Evolutionary conservation across 2,888 invertebrate species (phyloP), one percentile per base, ranked within the genome.

Genomic region (Philhelius pedissequus): DNA sequence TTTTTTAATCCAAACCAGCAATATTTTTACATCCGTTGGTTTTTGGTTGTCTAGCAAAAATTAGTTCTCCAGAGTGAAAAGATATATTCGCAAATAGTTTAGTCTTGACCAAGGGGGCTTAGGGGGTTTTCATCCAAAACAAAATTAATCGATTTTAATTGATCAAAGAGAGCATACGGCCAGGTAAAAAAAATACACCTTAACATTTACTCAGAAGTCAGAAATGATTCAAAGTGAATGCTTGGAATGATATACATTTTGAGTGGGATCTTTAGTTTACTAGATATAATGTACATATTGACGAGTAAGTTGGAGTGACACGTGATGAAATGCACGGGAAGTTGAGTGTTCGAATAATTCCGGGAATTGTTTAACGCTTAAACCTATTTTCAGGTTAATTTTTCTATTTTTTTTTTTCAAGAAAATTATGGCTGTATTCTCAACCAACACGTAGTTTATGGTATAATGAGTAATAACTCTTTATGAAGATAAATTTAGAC

Each of bases 141-240:
- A 75, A 75, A 75, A 79, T 66, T 66, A 70, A 70, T 79, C 70
- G 78, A 74, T 79, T 66, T 62, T 38, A 68, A 70, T 70, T 79
- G 79, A 84, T 84, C 79, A 84, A 84, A 84, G 83, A 74, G 79
- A 83, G 79, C 74, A 52, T n/a, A n/a, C 69, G 83, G 75, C 70
- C 74, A 83, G 83, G 79, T 84, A 70, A 69, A 78, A 70, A 70
- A 15, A 38, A 68, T 40, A 62, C 68, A 54, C 70, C 83, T 75
- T 66, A n/a, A 75, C 69, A 79, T 43, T 40, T n/a, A n/a, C n/a
- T n/a, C n/a, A n/a, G n/a, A n/a, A 35, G 40, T 40, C 40, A 60
- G 56, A 75, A 79, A 83, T 79, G 73, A 77, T 74, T 74, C 56
- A 78, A 69, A 78, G 35, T 38, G 38, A 60, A 74, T 40, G 27